These are phyloP conservation scores for Conus betulinus DNA, from an alignment of 1,140 invertebrate genomes.

Conservation along the genomic window DNA sequence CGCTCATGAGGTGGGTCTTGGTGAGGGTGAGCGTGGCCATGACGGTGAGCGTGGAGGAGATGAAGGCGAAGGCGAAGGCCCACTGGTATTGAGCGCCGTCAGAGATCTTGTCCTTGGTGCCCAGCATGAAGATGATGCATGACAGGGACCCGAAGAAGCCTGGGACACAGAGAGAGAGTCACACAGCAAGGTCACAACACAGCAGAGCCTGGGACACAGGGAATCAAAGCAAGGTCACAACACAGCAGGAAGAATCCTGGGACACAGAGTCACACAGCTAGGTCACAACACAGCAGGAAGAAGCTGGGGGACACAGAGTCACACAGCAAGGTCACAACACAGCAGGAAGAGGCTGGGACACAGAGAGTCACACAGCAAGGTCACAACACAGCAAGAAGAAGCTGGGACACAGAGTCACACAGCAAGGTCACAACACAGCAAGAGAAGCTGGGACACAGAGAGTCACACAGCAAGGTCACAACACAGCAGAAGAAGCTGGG, in stretches of 20 bases:
- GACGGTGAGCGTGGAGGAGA: conserved; percentile 11
- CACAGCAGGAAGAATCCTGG: neutral
- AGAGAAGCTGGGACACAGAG: too few species aligned
- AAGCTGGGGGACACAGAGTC: too few species aligned
- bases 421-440: too few species aligned
- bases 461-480: too few species aligned
- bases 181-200: neutral
- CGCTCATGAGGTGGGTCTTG: conserved; percentile 15
- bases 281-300: too few species aligned
- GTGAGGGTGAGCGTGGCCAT: conserved; percentile 18
- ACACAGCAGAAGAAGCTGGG: neutral
- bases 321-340: too few species aligned
- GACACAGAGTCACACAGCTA: neutral
- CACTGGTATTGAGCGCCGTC: conserved; percentile 17
- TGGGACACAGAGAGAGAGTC: neutral
- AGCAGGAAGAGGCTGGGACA: too few species aligned
- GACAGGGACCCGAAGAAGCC: conserved; percentile 17
- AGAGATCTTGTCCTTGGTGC: conserved; percentile 24
- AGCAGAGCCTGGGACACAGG: neutral
- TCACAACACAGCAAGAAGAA: too few species aligned
- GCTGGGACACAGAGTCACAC: too few species aligned
- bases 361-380: too few species aligned
- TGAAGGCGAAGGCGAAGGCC: conserved; percentile 25
- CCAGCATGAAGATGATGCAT: conserved; percentile 31
- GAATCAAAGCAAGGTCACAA: neutral